These are phyloP conservation scores for Melitaea athalia DNA, from an alignment of 2,888 invertebrate species.

Conservation along the genomic window DNA sequence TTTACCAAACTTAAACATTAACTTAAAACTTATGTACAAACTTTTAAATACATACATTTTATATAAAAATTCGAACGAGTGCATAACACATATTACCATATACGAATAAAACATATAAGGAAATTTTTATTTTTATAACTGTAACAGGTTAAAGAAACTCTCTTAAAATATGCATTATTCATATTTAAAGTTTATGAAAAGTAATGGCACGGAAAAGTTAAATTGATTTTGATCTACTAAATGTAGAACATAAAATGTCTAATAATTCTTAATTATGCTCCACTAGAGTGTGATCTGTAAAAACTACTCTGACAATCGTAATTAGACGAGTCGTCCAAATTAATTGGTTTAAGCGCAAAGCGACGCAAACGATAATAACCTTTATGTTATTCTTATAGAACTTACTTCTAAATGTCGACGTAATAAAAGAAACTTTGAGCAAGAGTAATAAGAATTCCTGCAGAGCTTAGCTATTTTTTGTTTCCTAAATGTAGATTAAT, in stretches of 20 bases:
- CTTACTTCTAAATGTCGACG: background rate
- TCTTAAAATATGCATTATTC: no score
- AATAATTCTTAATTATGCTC: conserved; percentile 6
- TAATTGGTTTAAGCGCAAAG: conserved; percentile 43
- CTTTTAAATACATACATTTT: no score
- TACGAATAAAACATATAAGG: no score
- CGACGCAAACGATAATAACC: background rate
- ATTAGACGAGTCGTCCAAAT: conserved; percentile 66
- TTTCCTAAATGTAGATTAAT: background rate
- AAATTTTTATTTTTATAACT: no score
- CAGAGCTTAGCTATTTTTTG: background rate
- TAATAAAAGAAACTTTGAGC: background rate
- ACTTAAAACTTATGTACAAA: no score
- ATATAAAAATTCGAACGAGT: no score
- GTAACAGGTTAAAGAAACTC: no score
- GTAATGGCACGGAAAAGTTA: no score
- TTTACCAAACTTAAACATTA: no score
- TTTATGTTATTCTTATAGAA: background rate
- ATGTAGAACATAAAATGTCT: background rate
- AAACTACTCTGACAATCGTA: conserved; percentile 61
- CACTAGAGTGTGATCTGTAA: conserved; percentile 18
- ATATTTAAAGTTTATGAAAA: no score
- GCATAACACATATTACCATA: no score
- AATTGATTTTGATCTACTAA: background rate
- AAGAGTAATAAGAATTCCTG: background rate